Evolutionary conservation across 2,113 vertebrate species (phyloP), one percentile per base, ranked within the genome.

Genomic region (Dascyllus trimaculatus): DNA sequence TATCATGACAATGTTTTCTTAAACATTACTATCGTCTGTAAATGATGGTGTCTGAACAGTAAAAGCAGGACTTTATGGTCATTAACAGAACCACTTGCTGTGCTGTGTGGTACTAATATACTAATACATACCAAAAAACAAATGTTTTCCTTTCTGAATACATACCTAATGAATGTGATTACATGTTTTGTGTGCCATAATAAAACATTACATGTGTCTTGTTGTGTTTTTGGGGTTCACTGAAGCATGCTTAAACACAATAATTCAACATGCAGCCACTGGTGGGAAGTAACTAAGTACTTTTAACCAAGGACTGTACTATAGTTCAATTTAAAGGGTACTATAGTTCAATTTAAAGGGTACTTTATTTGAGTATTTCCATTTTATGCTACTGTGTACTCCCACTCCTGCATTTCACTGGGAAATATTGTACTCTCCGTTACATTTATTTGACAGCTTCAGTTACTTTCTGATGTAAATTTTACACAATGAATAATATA

Each of bases 131-230:
- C 69, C 40, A 82, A 72, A 85, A 64, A 26, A 29, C 18, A 40
- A 29, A 48, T 43, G 2, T 53, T 22, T 38, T 67, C 11, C 5
- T 80, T 53, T 69, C 40, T 71, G 25, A 69, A 49, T 60, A 70
- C 17, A 74, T 52, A 63, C 22, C 13, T 46, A 43, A 35, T 73
- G 3, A 59, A 57, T 79, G 63, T 87, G 72, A 66, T 75, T 71
- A 77, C 54, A 68, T 80, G 53, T 5, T 65, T 32, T 88, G 48
- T 91, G 77, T 89, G 81, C 75, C 81, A 85, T 81, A 88, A 89
- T 91, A 87, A 91, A 92, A 59, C 18, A 54, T 69, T 58, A 46
- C 49, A 65, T 57, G 3, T 49, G 14, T 17, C 4, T 77, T 43
- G 19, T 43, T 68, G 4, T 54, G 15, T 9, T 58, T 2, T 66